Evolutionary conservation across 2,797 vertebrate genomes (phyloP), one percentile per base, ranked within the genome.

Genomic region (Pseudochirops corinnae): DNA sequence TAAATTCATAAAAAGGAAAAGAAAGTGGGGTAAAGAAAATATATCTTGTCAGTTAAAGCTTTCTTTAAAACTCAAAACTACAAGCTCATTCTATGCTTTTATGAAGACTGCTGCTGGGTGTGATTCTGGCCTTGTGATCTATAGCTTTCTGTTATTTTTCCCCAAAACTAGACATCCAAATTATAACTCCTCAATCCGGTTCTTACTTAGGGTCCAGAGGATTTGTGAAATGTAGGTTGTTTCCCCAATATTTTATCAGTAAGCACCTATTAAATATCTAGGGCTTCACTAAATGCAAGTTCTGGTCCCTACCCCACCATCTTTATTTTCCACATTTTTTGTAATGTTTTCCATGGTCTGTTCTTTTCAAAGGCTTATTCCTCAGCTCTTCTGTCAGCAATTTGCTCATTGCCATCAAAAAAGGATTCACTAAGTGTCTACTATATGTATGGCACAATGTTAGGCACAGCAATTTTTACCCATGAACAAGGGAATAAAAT

Each of bases 101-200:
- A 95, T 96, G 18, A 94, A 91, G 46, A 3, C 46, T 46, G 55
- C 26, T 57, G 1, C 46, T 56, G 93, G 21, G n/a, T 46, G 94
- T 91, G 14, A 31, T 93, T 62, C 58, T 50, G 4, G 92, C 58
- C 31, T 53, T 55, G 87, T 90, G 9, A 90, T 92, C 26, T 12
- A 60, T 16, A 4, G 6, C 7, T 82, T 13, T 31, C 18, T 10
- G 5, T 50, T 31, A 91, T 33, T 52, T 95, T 39, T 74, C 31
- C 90, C 56, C 46, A 33, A 24, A 94, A 55, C 74, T 12, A 55
- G 31, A 74, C 1, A 91, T 28, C 94, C 58, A 82, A 82, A 39
- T 82, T 46, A 39, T 21, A 82, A 46, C 4, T 67, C 33, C 2
- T 6, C 18, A 39, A 24, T 46, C 3, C 6, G 39, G 16, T 82